Percentiles rank a stretch among this genome's conserved stretches.
These are phyloP conservation scores for Centropristis striata DNA, from an alignment of 2,113 vertebrate species.

Conservation along the genomic window DNA sequence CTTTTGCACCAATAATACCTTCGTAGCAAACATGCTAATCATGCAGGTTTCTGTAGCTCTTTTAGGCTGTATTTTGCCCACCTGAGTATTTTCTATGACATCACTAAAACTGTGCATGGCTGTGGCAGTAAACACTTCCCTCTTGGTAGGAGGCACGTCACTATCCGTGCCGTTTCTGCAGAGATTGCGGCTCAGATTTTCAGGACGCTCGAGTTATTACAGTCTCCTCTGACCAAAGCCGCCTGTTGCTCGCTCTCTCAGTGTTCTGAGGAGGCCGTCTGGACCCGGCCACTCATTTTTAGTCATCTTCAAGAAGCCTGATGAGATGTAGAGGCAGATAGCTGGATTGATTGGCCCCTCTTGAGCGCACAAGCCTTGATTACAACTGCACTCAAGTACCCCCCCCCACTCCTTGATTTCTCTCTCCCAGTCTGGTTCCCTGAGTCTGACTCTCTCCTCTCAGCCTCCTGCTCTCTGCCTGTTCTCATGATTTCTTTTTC, in stretches of 20 bases:
- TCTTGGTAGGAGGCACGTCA: not conserved
- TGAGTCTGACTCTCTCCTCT: constrained; percentile 27
- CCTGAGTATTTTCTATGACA: not conserved
- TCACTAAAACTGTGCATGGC: not conserved
- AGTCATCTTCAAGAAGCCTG: constrained; percentile 64
- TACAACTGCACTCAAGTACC: constrained; percentile 71
- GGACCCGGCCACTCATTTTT: constrained; percentile 59
- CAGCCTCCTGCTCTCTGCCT: constrained; percentile 16
- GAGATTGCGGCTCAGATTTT: constrained; percentile 32
- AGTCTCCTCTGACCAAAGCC: constrained; percentile 13
- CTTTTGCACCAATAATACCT: too few species aligned
- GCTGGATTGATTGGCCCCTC: constrained; percentile 79
- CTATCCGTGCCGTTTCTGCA: constrained; percentile 17
- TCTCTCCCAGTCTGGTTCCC: constrained; percentile 22
- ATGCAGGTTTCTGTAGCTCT: not conserved
- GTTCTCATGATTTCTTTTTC: constrained; percentile 58
- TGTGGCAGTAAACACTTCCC: not conserved
- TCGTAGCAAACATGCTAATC: too few species aligned
- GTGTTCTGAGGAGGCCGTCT: constrained; percentile 44
- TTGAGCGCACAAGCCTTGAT: constrained; percentile 75
- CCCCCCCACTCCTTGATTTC: constrained; percentile 22
- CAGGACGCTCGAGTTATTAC: constrained; percentile 19
- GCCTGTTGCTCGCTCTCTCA: constrained; percentile 32
- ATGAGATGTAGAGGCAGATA: constrained; percentile 76
- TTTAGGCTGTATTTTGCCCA: not conserved